phyloP scores from a whole-genome alignment of 2,888 invertebrate genomes.

The Pediacus dermestoides region DNA sequence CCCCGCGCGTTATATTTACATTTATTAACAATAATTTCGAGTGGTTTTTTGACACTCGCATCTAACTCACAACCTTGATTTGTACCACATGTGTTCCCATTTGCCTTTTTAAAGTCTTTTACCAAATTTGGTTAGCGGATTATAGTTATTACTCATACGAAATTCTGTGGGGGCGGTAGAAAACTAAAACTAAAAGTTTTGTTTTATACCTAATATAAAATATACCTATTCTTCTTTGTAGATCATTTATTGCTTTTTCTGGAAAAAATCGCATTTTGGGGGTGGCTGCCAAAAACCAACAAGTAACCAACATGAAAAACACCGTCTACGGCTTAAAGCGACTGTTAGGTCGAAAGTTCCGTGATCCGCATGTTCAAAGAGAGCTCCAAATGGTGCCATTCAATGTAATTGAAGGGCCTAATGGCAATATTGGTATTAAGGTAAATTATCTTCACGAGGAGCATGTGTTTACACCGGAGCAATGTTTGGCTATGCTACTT shows the following conservation, averaged over 20 bases:
- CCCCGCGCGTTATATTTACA: no score
- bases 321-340: conserved; percentile 93
- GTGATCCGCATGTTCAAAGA: conserved; percentile 82
- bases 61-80: conserved; percentile 30
- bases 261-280: conserved; percentile 90
- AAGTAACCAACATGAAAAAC: conserved; percentile 95
- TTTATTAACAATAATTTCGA: neutral
- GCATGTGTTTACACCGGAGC: conserved; percentile 84
- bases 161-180: conserved; percentile 7
- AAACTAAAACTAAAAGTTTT: no score
- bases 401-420: conserved; percentile 68
- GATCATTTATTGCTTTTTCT: conserved; percentile 94
- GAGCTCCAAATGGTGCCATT: conserved; percentile 79
- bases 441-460: conserved; percentile 86
- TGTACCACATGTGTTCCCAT: conserved; percentile 6
- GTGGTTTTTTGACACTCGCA: neutral
- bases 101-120: conserved; percentile 9
- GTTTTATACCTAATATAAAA: neutral
- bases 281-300: conserved; percentile 94
- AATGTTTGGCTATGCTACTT: conserved; percentile 93
- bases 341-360: conserved; percentile 83
- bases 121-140: conserved; percentile 28
- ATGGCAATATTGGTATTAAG: conserved; percentile 83
- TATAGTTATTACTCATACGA: conserved; percentile 11
- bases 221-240: conserved; percentile 44